A percentile compares a stretch with the other conserved stretches of the same genome.
phyloP scores from a whole-genome alignment of 2,888 invertebrate species.

The Petrolisthes manimaculis region DNA sequence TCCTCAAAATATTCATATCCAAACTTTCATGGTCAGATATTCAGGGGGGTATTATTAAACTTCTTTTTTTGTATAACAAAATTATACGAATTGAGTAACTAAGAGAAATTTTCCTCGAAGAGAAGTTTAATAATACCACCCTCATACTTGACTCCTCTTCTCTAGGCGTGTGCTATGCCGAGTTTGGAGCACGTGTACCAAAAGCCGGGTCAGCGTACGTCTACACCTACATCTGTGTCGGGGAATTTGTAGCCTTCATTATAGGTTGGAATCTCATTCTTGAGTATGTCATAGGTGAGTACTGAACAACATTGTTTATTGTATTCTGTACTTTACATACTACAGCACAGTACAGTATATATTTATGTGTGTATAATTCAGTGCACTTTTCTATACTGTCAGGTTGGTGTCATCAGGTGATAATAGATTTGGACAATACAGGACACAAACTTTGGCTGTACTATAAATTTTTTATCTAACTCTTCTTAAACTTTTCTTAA shows the following conservation, averaged over 20 bases:
- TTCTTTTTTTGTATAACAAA: not conserved
- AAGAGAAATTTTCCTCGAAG: no score
- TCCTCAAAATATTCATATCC: not conserved
- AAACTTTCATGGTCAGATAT: not conserved
- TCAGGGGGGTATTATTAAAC: no score
- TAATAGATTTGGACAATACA: no score
- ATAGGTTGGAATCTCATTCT: slow-evolving; percentile 95
- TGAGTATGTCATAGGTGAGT: slow-evolving; percentile 85
- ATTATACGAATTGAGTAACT: not conserved
- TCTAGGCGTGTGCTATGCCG: slow-evolving; percentile 83
- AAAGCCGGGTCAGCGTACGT: slow-evolving; percentile 93
- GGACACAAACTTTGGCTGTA: not conserved
- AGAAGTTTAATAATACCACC: no score
- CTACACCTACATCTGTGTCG: slow-evolving; percentile 93
- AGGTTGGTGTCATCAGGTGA: not conserved
- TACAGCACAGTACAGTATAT: no score
- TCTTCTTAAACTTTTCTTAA: not conserved
- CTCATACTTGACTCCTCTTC: not conserved
- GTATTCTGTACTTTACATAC: no score
- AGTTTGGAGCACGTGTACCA: slow-evolving; percentile 90
- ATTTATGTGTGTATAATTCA: not conserved
- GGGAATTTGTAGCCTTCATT: slow-evolving; percentile 90
- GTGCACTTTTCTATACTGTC: not conserved
- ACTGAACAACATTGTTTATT: no score
- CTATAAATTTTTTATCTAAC: not conserved